Evolutionary conservation across 1,140 invertebrate genomes (phyloP), one percentile per base, ranked within the genome.

Genomic region (Ceratina australensis): DNA sequence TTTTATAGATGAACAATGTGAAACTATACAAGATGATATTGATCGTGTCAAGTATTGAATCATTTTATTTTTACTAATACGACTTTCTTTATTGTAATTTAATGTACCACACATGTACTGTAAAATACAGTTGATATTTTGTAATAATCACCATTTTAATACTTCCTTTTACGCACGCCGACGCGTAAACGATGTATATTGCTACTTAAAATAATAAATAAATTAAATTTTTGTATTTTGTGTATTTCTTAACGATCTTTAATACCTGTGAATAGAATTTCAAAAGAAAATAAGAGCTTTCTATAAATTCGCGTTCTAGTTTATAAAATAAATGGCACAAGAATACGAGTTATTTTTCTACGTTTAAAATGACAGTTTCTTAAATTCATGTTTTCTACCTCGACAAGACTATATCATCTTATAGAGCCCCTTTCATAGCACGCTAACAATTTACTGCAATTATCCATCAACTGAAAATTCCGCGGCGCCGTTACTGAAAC

Each of bases 171-270:
- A 60, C 13, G 64, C 73, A 68, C 54, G 33, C 22, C 16, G 15
- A 67, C 33, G 33, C 20, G 22, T 72, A 42, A 65, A 71, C n/a
- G 3, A 18, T 33, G 76, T 78, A 78, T 78, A 78, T 78, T 73
- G 69, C 76, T 78, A 78, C 71, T 78, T 78, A 73, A 78, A 78
- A 65, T 73, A 60, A 65, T 59, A 24, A 63, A 64, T 56, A 54
- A 77, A 42, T 42, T 42, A 42, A 42, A 73, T 66, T 66, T 71
- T 78, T 78, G 50, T 64, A 78, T 73, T 73, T 78, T 78, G 24
- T 66, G 52, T 78, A 73, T n/a, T 59, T 33, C 22, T 22, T 5
- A 54, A 61, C 15, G 18, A 69, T 60, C 60, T 76, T 50, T 50
- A 12, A 75, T 57, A 68, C 50, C n/a, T 18, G 33, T 20, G 28